These are phyloP conservation scores for Melinaea marsaeus DNA, from an alignment of 2,888 invertebrate species.

Conservation along the genomic window DNA sequence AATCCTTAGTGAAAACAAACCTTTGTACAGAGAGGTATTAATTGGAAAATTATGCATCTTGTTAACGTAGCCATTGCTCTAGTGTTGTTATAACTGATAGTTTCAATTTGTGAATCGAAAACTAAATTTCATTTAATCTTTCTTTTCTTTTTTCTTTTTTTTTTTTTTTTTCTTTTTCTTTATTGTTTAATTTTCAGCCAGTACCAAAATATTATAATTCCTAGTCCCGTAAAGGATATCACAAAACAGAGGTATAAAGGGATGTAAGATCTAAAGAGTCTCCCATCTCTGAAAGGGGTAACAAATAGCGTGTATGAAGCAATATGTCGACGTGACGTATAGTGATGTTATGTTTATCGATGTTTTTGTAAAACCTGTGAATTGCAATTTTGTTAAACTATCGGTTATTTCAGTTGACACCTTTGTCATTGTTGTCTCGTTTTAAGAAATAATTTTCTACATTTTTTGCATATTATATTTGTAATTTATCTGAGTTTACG, in stretches of 20 bases:
- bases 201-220: background rate
- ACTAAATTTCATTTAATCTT: background rate
- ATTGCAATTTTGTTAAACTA: too few species aligned
- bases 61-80: background rate
- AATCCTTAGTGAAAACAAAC: background rate
- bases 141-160: background rate
- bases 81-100: background rate
- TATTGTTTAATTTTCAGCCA: background rate
- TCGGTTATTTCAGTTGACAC: too few species aligned
- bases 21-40: slow-evolving; percentile 5
- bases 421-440: too few species aligned
- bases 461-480: too few species aligned
- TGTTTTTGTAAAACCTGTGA: background rate
- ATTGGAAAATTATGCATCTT: slow-evolving; percentile 12
- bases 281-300: slow-evolving; percentile 15
- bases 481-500: too few species aligned
- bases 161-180: background rate
- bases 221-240: background rate
- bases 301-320: slow-evolving; percentile 32
- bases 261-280: background rate
- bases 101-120: slow-evolving; percentile 3
- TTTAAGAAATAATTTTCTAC: too few species aligned
- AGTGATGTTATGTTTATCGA: slow-evolving; percentile 24
- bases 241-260: background rate
- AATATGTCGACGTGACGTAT: slow-evolving; percentile 50